phyloP scores from a whole-genome alignment of 92 coral and sea anemone species.

The Virgularia gustaviana region DNA sequence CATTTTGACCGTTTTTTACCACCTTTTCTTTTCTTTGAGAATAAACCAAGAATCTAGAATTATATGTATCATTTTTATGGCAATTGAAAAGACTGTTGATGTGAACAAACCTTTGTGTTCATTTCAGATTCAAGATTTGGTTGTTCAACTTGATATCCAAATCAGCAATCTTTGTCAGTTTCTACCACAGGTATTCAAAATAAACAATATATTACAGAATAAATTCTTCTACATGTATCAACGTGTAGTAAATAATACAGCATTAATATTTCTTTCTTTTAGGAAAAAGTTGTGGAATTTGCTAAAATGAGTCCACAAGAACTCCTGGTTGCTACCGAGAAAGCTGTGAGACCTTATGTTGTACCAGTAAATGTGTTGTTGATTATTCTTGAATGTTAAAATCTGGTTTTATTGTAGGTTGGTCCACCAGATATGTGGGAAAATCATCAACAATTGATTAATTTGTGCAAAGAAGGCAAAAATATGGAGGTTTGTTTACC shows the following conservation, averaged over 20 bases:
- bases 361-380: background rate
- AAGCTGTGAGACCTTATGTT: constrained; percentile 97
- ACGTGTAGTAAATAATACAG: too few species aligned
- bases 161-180: constrained; percentile 93
- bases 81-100: too few species aligned
- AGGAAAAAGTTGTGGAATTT: constrained; percentile 97
- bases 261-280: background rate
- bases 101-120: background rate
- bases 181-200: constrained; percentile 72
- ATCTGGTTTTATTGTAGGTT: constrained; percentile 52
- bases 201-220: background rate
- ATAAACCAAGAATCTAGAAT: too few species aligned
- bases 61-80: too few species aligned
- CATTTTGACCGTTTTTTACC: too few species aligned
- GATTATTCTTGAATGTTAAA: background rate
- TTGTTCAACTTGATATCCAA: constrained; percentile 71
- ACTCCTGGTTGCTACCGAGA: constrained; percentile 84
- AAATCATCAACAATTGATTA: constrained; percentile 75
- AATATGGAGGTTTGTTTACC: constrained; percentile 68
- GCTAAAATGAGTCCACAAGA: constrained; percentile 93
- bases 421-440: constrained; percentile 94
- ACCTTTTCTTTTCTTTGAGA: too few species aligned
- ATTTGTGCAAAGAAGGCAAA: constrained; percentile 80
- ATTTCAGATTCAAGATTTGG: constrained; percentile 80
- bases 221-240: too few species aligned